Evolutionary conservation across 2,888 invertebrate genomes (phyloP).

Genomic region (Leptopterna dolabrata): DNA sequence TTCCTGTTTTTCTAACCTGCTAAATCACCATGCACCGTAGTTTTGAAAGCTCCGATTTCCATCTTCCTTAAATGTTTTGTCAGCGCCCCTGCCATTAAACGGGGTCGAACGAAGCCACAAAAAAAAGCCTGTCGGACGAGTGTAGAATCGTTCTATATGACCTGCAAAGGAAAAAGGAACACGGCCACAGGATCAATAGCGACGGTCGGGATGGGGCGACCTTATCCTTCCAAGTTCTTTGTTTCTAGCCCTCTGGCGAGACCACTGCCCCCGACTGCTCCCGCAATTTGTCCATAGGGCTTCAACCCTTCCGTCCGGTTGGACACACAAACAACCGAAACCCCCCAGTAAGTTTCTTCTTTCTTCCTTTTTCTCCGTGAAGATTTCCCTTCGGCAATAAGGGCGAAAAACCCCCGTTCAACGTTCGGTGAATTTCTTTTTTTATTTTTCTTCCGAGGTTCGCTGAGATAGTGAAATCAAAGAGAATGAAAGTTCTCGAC

Average conservation of each 20-base stretch:
- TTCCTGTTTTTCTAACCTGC: too few relatives aligned
- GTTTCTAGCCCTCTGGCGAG: slow-evolving; percentile 22
- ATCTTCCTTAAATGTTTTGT: background rate
- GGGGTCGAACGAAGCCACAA: background rate
- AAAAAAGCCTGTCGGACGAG: background rate
- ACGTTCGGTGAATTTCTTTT: background rate
- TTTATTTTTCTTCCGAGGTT: background rate
- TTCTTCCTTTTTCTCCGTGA: background rate
- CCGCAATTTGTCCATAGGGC: slow-evolving; percentile 26
- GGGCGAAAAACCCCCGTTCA: slow-evolving; percentile 14
- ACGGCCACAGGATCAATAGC: slow-evolving; percentile 34
- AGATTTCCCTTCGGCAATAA: slow-evolving; percentile 12
- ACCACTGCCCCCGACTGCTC: background rate
- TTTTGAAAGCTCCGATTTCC: too few relatives aligned
- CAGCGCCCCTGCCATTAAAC: background rate
- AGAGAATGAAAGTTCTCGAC: background rate
- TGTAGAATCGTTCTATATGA: background rate
- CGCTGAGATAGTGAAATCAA: background rate
- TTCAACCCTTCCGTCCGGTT: slow-evolving; percentile 20
- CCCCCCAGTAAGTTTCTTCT: background rate
- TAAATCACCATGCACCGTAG: too few relatives aligned
- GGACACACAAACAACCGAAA: slow-evolving; percentile 35
- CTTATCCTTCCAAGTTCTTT: slow-evolving; percentile 20
- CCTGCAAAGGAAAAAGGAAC: slow-evolving; percentile 26
- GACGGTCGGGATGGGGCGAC: background rate